These are phyloP conservation scores for Micrasema minimum DNA, from an alignment of 1,140 invertebrate species.

Conservation along the genomic window DNA sequence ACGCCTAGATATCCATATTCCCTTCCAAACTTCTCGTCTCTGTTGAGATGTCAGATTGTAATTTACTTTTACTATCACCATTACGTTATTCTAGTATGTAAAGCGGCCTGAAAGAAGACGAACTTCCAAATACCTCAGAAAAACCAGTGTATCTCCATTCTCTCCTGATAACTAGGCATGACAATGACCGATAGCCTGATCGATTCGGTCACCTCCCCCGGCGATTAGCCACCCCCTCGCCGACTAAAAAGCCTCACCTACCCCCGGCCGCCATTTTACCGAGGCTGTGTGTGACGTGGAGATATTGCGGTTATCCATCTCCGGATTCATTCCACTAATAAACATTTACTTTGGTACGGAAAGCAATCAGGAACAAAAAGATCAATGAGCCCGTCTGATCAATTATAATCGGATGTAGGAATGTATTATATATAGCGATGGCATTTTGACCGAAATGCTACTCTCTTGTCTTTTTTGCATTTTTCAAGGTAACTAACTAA, in stretches of 20 bases:
- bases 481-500: too few species aligned
- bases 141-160: background rate
- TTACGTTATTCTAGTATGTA: too few species aligned
- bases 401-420: too few species aligned
- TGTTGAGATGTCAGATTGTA: too few species aligned
- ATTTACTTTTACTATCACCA: too few species aligned
- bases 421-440: too few species aligned
- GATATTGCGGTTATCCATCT: constrained; percentile 48
- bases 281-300: constrained; percentile 48
- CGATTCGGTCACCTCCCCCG: constrained; percentile 35
- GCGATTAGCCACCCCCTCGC: constrained; percentile 34
- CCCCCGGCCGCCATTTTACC: constrained; percentile 7
- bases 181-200: constrained; percentile 52
- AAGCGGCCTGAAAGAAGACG: too few species aligned
- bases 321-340: constrained; percentile 53
- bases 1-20: too few species aligned
- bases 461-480: too few species aligned
- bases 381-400: constrained; percentile 8
- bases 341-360: constrained; percentile 47
- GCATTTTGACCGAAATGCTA: too few species aligned
- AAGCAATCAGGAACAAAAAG: constrained; percentile 25
- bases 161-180: constrained; percentile 46
- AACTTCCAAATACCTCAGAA: too few species aligned
- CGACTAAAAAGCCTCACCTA: constrained; percentile 6
- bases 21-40: too few species aligned